Evolutionary conservation across 2,797 vertebrate genomes (phyloP), one percentile per base, ranked within the genome.

Genomic region (Sciaenops ocellatus): DNA sequence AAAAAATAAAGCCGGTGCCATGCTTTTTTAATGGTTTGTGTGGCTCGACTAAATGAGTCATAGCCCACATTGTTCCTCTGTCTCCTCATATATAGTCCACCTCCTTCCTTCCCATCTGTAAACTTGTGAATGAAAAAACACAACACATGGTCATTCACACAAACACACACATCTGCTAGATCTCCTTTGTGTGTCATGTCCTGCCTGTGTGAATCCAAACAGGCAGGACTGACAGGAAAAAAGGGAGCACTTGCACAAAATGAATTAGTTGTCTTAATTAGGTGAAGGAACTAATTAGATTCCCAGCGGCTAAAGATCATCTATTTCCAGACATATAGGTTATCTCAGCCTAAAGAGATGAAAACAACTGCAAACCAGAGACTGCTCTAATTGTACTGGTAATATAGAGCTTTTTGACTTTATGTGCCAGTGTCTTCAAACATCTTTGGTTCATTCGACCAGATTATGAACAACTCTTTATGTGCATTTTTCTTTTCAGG

Each of bases 51-150:
- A 54, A 63, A 55, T 89, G 82, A 86, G 70, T 90, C 86, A 90
- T 28, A 64, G 64, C 28, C 26, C 16, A 62, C 54, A 84, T 80
- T 88, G 78, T 81, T 90, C 64, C 55, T 60, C 51, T 34, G 54
- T 63, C 59, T 80, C 52, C 52, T 79, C 62, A 72, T 51, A 80
- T 78, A 73, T 50, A 77, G 56, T 68, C 44, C 78, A 82, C 71
- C 77, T 83, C 78, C 85, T 86, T 82, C 79, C 84, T 84, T 84
- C 68, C 83, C 48, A 20, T 81, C 75, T 79, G 77, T 73, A 80
- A 78, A 84, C 76, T 74, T 85, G 47, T 88, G 69, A 83, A 72
- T 87, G 95, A 96, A 69, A 74, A 74, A 77, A 65, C 47, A 24
- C 56, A 62, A 69, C 55, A 69, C 67, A 57, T 46, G 48, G 66